Evolutionary conservation across 2,888 invertebrate genomes (phyloP).

Genomic region (Microctonus brassicae): DNA sequence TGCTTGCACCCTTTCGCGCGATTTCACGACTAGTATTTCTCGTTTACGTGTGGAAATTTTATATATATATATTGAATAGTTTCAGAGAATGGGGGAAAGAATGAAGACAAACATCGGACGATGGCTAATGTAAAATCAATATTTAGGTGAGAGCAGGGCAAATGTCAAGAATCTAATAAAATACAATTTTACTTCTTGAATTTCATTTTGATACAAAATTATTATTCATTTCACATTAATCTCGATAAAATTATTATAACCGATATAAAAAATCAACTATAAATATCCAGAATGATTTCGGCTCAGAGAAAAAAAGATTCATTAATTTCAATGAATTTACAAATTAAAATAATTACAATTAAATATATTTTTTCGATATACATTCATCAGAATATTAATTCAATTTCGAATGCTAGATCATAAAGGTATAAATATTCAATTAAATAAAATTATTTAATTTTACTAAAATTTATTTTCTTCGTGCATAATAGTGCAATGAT

Average conservation of each 20-base stretch:
- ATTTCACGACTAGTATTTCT: slow-evolving; percentile 20
- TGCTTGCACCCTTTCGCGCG: slow-evolving; percentile 47
- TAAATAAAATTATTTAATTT: too few relatives aligned
- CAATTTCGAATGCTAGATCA: too few relatives aligned
- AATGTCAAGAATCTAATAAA: neutral
- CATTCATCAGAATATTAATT: too few relatives aligned
- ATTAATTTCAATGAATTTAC: too few relatives aligned
- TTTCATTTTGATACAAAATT: neutral
- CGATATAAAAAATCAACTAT: neutral
- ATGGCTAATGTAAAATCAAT: slow-evolving; percentile 60
- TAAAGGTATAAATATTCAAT: too few relatives aligned
- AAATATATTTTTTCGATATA: too few relatives aligned
- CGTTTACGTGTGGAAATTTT: slow-evolving; percentile 9
- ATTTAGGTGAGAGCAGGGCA: slow-evolving; percentile 43
- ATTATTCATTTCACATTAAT: neutral
- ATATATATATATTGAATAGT: slow-evolving; percentile 9
- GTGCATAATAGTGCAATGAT: too few relatives aligned
- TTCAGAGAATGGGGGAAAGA: slow-evolving; percentile 16
- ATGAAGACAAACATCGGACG: slow-evolving; percentile 43
- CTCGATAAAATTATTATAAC: neutral
- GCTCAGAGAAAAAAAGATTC: too few relatives aligned
- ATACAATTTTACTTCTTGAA: neutral
- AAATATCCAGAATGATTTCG: neutral
- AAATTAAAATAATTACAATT: too few relatives aligned
- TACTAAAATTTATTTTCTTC: too few relatives aligned